phyloP scores from a whole-genome alignment of 2,113 vertebrate genomes.

The Xiphophorus couchianus region DNA sequence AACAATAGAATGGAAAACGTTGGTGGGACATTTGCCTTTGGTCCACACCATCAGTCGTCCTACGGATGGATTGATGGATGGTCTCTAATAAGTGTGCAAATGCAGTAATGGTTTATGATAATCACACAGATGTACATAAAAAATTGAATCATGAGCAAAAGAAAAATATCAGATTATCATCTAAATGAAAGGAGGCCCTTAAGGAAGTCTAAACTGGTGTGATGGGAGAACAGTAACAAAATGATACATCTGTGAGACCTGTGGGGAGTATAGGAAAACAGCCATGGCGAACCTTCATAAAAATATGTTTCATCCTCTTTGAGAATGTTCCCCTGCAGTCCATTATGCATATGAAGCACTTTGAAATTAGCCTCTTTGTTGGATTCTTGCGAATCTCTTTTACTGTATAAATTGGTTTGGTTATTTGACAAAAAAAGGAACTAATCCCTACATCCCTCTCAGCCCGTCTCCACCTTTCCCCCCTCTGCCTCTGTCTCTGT shows the following conservation, averaged over 20 bases:
- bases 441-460: conserved; percentile 68
- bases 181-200: too few species aligned
- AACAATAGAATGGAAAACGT: too few species aligned
- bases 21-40: too few species aligned
- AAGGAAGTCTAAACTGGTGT: too few species aligned
- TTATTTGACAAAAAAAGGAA: conserved; percentile 51
- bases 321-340: conserved; percentile 30
- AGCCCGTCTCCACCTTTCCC: conserved; percentile 54
- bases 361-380: conserved; percentile 69
- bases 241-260: not conserved
- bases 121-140: too few species aligned
- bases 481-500: conserved; percentile 56
- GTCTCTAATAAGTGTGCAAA: too few species aligned
- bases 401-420: conserved; percentile 61
- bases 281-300: conserved; percentile 35
- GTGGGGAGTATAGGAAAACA: conserved; percentile 1
- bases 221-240: not conserved
- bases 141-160: too few species aligned
- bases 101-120: too few species aligned
- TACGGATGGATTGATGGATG: too few species aligned
- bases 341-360: conserved; percentile 42
- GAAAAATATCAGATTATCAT: too few species aligned
- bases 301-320: conserved; percentile 44
- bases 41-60: too few species aligned
- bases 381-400: conserved; percentile 47